phyloP scores from a whole-genome alignment of 2,888 invertebrate genomes.

The Sarcophaga subvicina region DNA sequence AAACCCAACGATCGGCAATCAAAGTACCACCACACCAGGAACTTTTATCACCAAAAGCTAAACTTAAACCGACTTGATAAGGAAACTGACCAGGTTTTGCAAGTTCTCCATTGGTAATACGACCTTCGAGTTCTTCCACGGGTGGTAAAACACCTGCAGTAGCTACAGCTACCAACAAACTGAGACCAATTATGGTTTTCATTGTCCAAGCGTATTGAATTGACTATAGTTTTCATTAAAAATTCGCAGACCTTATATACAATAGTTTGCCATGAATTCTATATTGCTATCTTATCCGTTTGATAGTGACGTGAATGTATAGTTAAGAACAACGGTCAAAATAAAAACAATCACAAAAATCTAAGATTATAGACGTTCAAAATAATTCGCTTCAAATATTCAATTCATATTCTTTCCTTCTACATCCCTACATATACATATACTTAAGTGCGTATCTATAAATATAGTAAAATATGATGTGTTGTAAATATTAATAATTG shows the following conservation, averaged over 20 bases:
- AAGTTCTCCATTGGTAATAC: slow-evolving; percentile 76
- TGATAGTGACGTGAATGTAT: neutral
- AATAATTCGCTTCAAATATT: neutral
- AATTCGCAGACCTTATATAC: neutral
- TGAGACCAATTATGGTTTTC: slow-evolving; percentile 70
- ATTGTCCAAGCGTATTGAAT: slow-evolving; percentile 58
- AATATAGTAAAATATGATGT: neutral
- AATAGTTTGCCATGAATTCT: neutral
- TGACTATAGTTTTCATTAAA: slow-evolving; percentile 22
- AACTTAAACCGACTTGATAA: slow-evolving; percentile 76
- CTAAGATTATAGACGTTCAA: neutral
- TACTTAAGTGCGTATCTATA: neutral
- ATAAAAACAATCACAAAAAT: neutral
- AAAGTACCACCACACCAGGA: slow-evolving; percentile 79
- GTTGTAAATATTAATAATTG: too few relatives aligned
- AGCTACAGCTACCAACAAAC: slow-evolving; percentile 66
- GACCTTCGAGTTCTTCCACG: slow-evolving; percentile 69
- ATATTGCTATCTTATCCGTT: slow-evolving; percentile 39
- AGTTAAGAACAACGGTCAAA: neutral
- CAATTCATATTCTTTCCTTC: neutral
- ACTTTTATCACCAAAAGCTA: slow-evolving; percentile 67
- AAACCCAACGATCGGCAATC: slow-evolving; percentile 76
- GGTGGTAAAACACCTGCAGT: slow-evolving; percentile 62
- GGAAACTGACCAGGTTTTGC: slow-evolving; percentile 77
- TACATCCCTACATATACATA: neutral